Conservation (phyloP, 1,140 invertebrate species). For the Diabrotica virgifera region DNA sequence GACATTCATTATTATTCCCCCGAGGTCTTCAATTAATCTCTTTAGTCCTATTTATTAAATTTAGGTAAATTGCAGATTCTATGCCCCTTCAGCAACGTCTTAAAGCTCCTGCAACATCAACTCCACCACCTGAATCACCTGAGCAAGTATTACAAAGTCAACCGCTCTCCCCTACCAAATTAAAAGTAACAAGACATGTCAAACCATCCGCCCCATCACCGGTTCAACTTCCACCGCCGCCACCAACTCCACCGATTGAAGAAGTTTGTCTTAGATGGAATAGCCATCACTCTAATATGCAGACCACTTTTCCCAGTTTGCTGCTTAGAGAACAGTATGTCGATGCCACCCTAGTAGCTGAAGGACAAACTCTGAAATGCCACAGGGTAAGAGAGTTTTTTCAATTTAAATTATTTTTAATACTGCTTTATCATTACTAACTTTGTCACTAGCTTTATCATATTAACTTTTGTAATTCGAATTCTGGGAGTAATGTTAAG, state of each 20-base stretch:
- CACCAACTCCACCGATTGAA: constrained; percentile 27
- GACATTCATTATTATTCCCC: too few relatives aligned
- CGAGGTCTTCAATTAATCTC: too few relatives aligned
- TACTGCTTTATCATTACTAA: too few relatives aligned
- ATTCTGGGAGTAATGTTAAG: too few relatives aligned
- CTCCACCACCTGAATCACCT: not conserved
- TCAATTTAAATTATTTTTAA: too few relatives aligned
- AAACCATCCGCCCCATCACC: constrained; percentile 26
- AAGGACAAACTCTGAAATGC: constrained; percentile 51
- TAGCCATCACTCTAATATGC: constrained; percentile 68
- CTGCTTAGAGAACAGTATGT: constrained; percentile 54
- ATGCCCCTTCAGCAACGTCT: constrained; percentile 39
- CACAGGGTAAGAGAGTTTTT: constrained; percentile 43
- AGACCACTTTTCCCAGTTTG: constrained; percentile 56
- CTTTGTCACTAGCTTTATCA: too few relatives aligned
- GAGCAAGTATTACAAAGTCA: constrained; percentile 34
- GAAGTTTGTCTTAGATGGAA: constrained; percentile 69
- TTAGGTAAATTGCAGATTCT: constrained; percentile 33
- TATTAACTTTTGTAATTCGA: too few relatives aligned
- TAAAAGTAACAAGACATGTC: constrained; percentile 37
- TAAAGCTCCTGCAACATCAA: constrained; percentile 1
- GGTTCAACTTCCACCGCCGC: constrained; percentile 2
- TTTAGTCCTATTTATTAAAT: too few relatives aligned
- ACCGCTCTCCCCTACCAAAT: constrained; percentile 40
- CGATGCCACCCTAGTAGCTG: constrained; percentile 57